Evolutionary conservation across 35 echinoderm and acorn worm genomes (phyloP).

Genomic region (Apostichopus parvimensis): DNA sequence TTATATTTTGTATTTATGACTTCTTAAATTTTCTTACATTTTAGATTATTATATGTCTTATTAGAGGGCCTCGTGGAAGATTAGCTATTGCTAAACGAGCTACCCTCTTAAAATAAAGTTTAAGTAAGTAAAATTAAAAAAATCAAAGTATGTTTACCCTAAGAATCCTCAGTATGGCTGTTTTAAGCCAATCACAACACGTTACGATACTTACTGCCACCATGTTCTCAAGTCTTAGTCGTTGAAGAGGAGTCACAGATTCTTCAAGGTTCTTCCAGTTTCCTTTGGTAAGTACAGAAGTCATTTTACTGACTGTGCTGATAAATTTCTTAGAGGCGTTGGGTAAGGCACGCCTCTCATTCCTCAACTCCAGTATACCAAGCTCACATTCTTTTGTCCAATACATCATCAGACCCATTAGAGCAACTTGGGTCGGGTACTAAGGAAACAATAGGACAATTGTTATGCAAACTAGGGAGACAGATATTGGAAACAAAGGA

Average conservation of each 20-base stretch:
- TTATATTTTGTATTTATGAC: too few relatives aligned
- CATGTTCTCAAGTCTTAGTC: slow-evolving; percentile 89
- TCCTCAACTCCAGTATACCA: slow-evolving; percentile 88
- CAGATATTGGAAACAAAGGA: background rate
- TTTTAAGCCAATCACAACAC: too few relatives aligned
- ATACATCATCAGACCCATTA: slow-evolving; percentile 79
- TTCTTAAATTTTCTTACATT: too few relatives aligned
- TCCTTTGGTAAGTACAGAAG: slow-evolving; percentile 76
- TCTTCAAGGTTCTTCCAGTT: slow-evolving; percentile 90
- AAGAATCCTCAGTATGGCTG: too few relatives aligned
- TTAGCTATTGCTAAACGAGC: too few relatives aligned
- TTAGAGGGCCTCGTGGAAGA: too few relatives aligned
- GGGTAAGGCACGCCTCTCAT: slow-evolving; percentile 83
- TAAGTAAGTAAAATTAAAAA: too few relatives aligned
- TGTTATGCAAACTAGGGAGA: background rate
- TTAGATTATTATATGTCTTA: too few relatives aligned
- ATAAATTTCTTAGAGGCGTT: slow-evolving; percentile 93
- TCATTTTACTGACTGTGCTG: slow-evolving; percentile 65
- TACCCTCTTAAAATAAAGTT: too few relatives aligned
- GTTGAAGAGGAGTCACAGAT: slow-evolving; percentile 74
- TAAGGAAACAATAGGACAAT: background rate
- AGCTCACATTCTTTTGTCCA: slow-evolving; percentile 98
- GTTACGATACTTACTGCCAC: slow-evolving; percentile 68
- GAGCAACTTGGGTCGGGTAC: slow-evolving; percentile 91
- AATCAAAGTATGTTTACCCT: too few relatives aligned